Evolutionary conservation across 1,140 invertebrate genomes (phyloP).

Genomic region (Trichonephila inaurata): DNA sequence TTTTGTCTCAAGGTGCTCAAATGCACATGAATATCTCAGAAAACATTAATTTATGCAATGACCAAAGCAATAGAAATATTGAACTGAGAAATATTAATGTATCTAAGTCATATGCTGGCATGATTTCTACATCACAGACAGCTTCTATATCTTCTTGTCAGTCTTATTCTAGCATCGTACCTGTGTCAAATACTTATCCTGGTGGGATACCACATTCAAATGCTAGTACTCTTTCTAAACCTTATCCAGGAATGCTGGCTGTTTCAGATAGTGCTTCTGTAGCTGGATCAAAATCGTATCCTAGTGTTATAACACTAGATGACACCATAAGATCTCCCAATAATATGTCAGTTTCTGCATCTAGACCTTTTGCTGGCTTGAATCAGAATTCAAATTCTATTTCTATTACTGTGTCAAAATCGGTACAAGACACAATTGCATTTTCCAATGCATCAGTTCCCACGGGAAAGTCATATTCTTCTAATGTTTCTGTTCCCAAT

Average conservation of each 20-base stretch:
- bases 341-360: background rate
- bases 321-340: background rate
- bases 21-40: slow-evolving; percentile 48
- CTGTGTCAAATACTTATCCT: slow-evolving; percentile 23
- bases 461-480: background rate
- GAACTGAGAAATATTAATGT: background rate
- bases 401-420: slow-evolving; percentile 11
- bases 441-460: background rate
- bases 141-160: slow-evolving; percentile 27
- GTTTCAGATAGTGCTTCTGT: background rate
- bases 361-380: background rate
- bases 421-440: background rate
- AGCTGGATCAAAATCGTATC: background rate
- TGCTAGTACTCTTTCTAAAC: slow-evolving; percentile 18
- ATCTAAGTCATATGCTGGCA: slow-evolving; percentile 27
- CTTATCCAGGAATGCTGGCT: slow-evolving; percentile 16
- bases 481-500: slow-evolving; percentile 8
- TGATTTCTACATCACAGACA: slow-evolving; percentile 4
- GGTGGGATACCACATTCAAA: background rate
- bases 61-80: slow-evolving; percentile 33
- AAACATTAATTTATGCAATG: background rate
- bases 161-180: background rate
- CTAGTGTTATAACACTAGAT: background rate
- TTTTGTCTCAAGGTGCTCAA: slow-evolving; percentile 21
- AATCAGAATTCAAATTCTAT: slow-evolving; percentile 40